Evolutionary conservation across 2,888 invertebrate species (phyloP).

Genomic region (Halictus quadricinctus): DNA sequence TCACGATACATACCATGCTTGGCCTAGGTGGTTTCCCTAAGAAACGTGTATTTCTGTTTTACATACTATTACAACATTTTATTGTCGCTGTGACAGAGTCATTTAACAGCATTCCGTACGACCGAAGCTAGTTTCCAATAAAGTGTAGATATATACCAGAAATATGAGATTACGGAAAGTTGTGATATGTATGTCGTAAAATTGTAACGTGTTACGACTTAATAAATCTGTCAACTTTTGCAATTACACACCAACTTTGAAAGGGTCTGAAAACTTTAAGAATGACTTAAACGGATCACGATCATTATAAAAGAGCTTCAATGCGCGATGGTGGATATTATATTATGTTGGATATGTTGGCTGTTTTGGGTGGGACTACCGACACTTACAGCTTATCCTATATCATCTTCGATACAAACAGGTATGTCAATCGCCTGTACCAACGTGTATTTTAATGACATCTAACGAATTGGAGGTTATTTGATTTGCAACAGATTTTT

Average conservation of each 20-base stretch:
- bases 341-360: conserved; percentile 76
- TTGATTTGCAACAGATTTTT: conserved; percentile 50
- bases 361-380: conserved; percentile 78
- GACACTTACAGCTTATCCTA: conserved; percentile 75
- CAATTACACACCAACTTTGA: neutral
- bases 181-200: conserved; percentile 55
- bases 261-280: conserved; percentile 34
- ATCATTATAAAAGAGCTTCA: conserved; percentile 35
- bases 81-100: conserved; percentile 38
- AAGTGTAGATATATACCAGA: conserved; percentile 28
- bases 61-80: conserved; percentile 48
- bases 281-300: conserved; percentile 63
- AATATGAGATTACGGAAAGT: conserved; percentile 52
- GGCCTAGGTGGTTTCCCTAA: conserved; percentile 51
- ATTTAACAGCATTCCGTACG: conserved; percentile 31
- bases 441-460: conserved; percentile 8
- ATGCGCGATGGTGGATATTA: conserved; percentile 74
- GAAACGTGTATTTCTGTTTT: conserved; percentile 56
- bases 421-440: conserved; percentile 54
- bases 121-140: conserved; percentile 44
- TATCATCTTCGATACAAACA: conserved; percentile 67
- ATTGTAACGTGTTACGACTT: conserved; percentile 45
- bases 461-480: conserved; percentile 29
- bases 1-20: conserved; percentile 64
- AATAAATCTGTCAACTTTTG: conserved; percentile 17